Conservation (phyloP, 2,113 vertebrate genomes). For the Perognathus longimembris region DNA sequence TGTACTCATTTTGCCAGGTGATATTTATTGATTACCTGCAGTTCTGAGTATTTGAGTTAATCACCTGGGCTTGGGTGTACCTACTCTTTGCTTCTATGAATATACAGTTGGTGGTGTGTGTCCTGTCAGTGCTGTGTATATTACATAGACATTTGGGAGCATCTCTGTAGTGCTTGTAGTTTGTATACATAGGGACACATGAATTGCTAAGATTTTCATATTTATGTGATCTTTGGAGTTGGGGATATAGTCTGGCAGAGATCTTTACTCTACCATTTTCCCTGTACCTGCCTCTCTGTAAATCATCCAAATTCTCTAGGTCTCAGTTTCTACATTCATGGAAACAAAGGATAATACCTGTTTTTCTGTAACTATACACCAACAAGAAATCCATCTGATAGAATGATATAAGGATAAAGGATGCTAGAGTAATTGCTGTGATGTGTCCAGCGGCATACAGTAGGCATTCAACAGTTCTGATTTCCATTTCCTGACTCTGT, state of each 20-base stretch:
- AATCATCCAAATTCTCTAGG: constrained; percentile 11
- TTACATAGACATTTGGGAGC: neutral
- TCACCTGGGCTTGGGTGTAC: neutral
- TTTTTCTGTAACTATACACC: neutral
- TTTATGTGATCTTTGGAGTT: neutral
- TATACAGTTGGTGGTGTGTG: neutral
- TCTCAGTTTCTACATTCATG: constrained; percentile 32
- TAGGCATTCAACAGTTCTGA: neutral
- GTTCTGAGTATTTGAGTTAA: neutral
- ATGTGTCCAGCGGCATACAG: neutral
- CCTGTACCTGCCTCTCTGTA: constrained; percentile 25
- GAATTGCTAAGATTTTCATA: neutral
- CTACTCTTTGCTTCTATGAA: neutral
- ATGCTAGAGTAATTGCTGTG: neutral
- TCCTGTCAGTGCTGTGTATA: neutral
- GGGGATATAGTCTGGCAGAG: neutral
- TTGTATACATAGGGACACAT: neutral
- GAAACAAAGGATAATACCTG: neutral
- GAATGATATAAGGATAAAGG: constrained; percentile 4
- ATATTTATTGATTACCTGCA: neutral
- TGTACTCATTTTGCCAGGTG: constrained; percentile 30
- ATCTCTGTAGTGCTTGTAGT: neutral
- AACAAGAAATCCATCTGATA: constrained; percentile 3
- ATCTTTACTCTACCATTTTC: neutral
- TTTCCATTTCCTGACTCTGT: neutral